A percentile compares a stretch with the other conserved stretches of the same genome.
Conservation (phyloP, 1,140 invertebrate species). For the Ips typographus region DNA sequence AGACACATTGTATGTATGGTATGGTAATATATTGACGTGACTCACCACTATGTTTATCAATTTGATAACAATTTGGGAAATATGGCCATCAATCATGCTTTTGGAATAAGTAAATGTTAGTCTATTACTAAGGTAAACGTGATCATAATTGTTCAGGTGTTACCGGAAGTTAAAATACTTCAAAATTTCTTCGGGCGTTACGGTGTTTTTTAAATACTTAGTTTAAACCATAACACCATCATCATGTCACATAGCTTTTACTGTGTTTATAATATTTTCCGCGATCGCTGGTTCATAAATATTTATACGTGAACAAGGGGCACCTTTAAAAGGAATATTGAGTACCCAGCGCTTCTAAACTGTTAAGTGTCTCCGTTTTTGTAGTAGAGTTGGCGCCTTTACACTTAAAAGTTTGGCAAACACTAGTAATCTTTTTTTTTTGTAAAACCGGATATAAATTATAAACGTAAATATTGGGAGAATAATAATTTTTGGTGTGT, state of each 20-base stretch:
- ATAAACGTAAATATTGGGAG: slow-evolving; percentile 16
- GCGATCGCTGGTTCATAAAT: not conserved
- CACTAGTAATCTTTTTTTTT: not conserved
- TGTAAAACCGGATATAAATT: slow-evolving; percentile 11
- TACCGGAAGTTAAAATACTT: slow-evolving; percentile 33
- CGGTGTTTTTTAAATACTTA: not conserved
- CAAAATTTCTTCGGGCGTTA: slow-evolving; percentile 28
- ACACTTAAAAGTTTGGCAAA: slow-evolving; percentile 10
- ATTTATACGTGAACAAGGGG: not conserved
- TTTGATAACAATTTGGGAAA: too few species aligned
- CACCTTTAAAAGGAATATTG: not conserved
- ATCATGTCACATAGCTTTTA: not conserved
- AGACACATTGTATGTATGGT: too few species aligned
- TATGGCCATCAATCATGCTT: too few species aligned
- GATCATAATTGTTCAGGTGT: slow-evolving; percentile 20
- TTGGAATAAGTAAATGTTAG: too few species aligned
- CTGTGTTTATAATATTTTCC: not conserved
- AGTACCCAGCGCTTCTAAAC: too few species aligned
- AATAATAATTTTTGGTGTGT: slow-evolving; percentile 8
- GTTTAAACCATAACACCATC: not conserved
- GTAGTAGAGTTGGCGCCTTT: not conserved
- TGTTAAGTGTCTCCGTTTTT: too few species aligned
- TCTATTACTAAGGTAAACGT: too few species aligned
- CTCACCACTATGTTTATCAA: too few species aligned
- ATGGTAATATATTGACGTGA: too few species aligned